Conservation (phyloP, 1,140 invertebrate genomes). For the Meloidogyne exigua region DNA sequence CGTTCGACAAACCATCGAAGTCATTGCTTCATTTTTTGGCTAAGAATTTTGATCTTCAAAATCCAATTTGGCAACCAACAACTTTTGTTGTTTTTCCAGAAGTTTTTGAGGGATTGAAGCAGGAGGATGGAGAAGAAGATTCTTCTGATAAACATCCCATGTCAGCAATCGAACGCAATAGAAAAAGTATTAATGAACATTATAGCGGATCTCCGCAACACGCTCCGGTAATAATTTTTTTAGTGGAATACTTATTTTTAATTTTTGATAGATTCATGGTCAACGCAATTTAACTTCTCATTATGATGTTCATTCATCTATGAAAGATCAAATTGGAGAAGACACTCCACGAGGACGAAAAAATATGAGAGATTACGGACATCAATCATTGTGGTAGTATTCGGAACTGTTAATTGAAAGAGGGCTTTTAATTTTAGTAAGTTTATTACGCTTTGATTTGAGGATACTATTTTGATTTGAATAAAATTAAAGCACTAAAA, state of each 20-base stretch:
- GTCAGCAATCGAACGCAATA: conserved; percentile 18
- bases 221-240: neutral
- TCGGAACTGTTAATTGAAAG: too few relatives aligned
- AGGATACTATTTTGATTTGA: too few relatives aligned
- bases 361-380: conserved; percentile 37
- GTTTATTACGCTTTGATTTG: too few relatives aligned
- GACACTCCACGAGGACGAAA: conserved; percentile 45
- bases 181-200: conserved; percentile 13
- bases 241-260: neutral
- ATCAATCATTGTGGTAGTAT: conserved; percentile 42
- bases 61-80: conserved; percentile 42
- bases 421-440: neutral
- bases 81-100: conserved; percentile 38
- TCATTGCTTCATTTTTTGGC: conserved; percentile 30
- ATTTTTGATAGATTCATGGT: neutral
- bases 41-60: conserved; percentile 28
- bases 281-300: conserved; percentile 41
- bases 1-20: conserved; percentile 42
- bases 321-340: neutral
- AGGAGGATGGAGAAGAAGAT: conserved; percentile 10
- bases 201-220: conserved; percentile 14
- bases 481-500: too few relatives aligned
- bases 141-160: neutral
- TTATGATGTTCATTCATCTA: neutral
- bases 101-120: conserved; percentile 38